Evolutionary conservation across 2,113 vertebrate genomes (phyloP), one percentile per base, ranked within the genome.

Genomic region (Hoplias malabaricus): DNA sequence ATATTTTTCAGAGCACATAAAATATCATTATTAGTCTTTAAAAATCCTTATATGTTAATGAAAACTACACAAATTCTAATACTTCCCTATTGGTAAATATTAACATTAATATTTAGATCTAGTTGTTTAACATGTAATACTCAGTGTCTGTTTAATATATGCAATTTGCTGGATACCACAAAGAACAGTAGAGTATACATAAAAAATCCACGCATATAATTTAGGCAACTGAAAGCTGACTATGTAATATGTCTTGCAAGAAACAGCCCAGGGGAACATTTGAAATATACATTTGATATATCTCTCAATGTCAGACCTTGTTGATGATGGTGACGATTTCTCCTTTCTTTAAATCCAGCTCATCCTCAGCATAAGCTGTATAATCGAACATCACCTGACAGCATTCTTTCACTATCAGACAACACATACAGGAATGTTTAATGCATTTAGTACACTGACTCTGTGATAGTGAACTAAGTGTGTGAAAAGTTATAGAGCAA

Each of bases 361-460:
- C 95, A 0, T 96, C 95, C 0, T 89, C 91, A 2, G 91, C 80
- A 77, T 83, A 81, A 0, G 90, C 90, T 27, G 84, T 75, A 79
- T 93, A 95, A 86, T 94, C 91, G 62, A 96, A 96, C 92, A 95
- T 90, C 57, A 89, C 94, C 69, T 89, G 91, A 84, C 92, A 95
- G 48, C 84, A 92, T 88, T 94, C 88, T 5, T 73, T 84, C 34
- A 53, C 91, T 92, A 89, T 23, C 2, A 33, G 5, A 72, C 43
- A 46, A 79, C 21, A 40, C 1, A 12, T 70, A 75, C 14, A 74
- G 29, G 43, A 61, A 62, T 48, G 14, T 66, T 50, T 29, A 31
- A 43, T 53, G 8, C n/a, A 14, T 50, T 61, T 23, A 50, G 59
- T 19, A 50, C 46, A 19, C 11, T 1, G 54, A 33, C 46, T 54